phyloP scores from a whole-genome alignment of 2,797 vertebrate species.

The Selene dorsalis region DNA sequence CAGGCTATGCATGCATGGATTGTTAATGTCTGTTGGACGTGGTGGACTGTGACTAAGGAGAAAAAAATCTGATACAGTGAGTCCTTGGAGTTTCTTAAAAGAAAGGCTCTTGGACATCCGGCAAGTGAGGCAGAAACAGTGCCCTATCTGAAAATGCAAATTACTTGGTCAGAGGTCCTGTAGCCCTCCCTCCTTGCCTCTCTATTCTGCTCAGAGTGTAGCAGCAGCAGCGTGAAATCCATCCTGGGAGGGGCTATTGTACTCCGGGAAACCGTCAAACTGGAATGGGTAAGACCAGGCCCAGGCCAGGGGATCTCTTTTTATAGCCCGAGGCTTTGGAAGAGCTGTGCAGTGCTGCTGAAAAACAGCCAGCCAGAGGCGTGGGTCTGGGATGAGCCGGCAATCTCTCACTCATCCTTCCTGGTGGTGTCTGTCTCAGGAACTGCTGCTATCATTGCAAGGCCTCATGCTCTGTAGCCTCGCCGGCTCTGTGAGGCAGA shows the following conservation, averaged over 20 bases:
- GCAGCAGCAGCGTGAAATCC: conserved; percentile 75
- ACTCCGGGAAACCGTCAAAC: conserved; percentile 71
- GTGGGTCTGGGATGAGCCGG: conserved; percentile 43
- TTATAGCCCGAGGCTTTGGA: conserved; percentile 38
- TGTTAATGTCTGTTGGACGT: conserved; percentile 71
- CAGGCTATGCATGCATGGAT: conserved; percentile 69
- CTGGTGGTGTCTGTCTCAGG: conserved; percentile 61
- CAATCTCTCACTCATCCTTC: conserved; percentile 60
- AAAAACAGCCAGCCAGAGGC: conserved; percentile 54
- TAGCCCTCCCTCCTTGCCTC: conserved; percentile 46
- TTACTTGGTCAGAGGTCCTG: conserved; percentile 71
- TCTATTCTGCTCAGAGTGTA: conserved; percentile 55
- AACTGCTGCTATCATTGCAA: conserved; percentile 69
- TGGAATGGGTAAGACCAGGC: conserved; percentile 56
- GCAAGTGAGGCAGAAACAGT: conserved; percentile 64
- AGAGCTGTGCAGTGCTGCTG: conserved; percentile 35
- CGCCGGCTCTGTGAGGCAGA: conserved; percentile 53
- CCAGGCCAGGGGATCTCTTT: conserved; percentile 50
- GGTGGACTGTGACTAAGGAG: conserved; percentile 66
- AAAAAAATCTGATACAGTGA: conserved; percentile 65
- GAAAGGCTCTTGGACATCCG: conserved; percentile 68
- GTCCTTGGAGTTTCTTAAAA: conserved; percentile 57
- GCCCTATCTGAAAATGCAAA: conserved; percentile 71
- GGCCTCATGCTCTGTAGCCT: conserved; percentile 63
- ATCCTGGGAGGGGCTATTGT: conserved; percentile 77